Percentiles rank a stretch among this genome's conserved stretches.
phyloP scores from a whole-genome alignment of 2,888 invertebrate genomes.

The Mythimna loreyi region DNA sequence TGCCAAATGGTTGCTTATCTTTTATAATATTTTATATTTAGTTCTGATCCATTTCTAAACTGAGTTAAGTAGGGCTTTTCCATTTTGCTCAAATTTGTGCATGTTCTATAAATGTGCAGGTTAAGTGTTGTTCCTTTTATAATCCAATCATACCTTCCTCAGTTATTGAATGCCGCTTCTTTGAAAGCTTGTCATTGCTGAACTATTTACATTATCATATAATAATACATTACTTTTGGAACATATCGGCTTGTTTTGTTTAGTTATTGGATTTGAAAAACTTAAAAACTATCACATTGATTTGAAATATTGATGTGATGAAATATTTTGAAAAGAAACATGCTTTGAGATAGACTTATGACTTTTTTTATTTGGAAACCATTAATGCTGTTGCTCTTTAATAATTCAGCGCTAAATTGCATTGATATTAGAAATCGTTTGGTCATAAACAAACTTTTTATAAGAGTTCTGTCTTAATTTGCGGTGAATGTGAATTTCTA shows the following conservation, averaged over 20 bases:
- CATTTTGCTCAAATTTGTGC: conserved; percentile 11
- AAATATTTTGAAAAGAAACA: not conserved
- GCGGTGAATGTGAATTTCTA: conserved; percentile 8
- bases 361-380: not conserved
- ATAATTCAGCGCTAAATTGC: conserved; percentile 4
- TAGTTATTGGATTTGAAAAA: not conserved
- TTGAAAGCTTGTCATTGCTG: conserved; percentile 46
- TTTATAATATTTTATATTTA: conserved; percentile 9
- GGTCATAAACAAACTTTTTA: conserved; percentile 1
- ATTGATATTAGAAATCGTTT: not conserved
- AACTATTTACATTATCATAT: not conserved
- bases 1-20: conserved; percentile 28
- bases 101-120: conserved; percentile 13
- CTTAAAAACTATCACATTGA: not conserved
- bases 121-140: not conserved
- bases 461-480: conserved; percentile 10
- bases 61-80: conserved; percentile 14
- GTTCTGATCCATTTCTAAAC: conserved; percentile 5
- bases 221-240: not conserved
- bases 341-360: conserved; percentile 11
- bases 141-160: not conserved
- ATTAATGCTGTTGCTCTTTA: conserved; percentile 1
- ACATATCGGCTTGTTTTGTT: conserved; percentile 5
- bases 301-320: not conserved
- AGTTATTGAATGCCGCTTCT: conserved; percentile 29